Percentiles rank a stretch among this genome's conserved stretches.
These are phyloP conservation scores for Micrasema minimum DNA, from an alignment of 1,140 invertebrate species.

Conservation along the genomic window DNA sequence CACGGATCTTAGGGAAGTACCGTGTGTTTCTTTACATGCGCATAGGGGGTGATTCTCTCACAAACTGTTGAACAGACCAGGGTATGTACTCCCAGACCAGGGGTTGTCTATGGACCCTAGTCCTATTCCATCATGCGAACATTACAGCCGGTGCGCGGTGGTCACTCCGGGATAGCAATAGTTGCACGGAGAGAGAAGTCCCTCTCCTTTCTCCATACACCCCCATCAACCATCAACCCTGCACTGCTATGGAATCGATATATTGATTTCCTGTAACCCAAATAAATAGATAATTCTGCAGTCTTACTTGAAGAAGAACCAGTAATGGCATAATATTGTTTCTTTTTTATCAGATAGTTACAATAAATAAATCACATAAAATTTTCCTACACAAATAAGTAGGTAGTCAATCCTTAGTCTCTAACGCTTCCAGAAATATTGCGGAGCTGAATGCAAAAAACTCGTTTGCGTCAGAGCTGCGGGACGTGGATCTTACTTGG, in stretches of 20 bases:
- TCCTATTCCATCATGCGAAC: conserved; percentile 31
- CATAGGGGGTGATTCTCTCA: conserved; percentile 18
- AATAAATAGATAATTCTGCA: conserved; percentile 3
- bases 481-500: no score
- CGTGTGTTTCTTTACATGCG: no score
- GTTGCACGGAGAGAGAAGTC: background rate
- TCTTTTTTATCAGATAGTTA: no score
- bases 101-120: background rate
- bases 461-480: no score
- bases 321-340: no score
- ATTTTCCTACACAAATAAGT: no score
- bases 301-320: no score
- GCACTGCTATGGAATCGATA: conserved; percentile 28
- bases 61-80: conserved; percentile 22
- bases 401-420: no score
- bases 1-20: background rate
- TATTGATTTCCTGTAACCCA: conserved; percentile 38
- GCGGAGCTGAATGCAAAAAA: no score
- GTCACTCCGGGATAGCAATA: conserved; percentile 13
- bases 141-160: conserved; percentile 21
- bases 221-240: background rate
- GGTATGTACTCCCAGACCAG: background rate
- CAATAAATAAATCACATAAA: no score
- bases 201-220: background rate
- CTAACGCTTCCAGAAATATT: no score